Base-by-base conservation (phyloP, 2,113 vertebrate genomes). In the Saccopteryx bilineata region DNA sequence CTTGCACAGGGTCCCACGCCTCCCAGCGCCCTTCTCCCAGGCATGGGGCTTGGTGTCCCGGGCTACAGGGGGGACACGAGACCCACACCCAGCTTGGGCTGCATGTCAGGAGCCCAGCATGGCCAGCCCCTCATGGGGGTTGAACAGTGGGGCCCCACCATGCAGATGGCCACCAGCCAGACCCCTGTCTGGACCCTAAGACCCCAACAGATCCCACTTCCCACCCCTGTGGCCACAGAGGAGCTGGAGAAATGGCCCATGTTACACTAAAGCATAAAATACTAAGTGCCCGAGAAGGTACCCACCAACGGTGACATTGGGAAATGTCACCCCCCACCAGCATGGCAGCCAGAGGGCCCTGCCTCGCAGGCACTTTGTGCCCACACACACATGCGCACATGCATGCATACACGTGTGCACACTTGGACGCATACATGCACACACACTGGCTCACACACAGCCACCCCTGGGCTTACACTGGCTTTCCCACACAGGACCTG, bases 101-200 rank as follows among this genome's bases (percentile, higher is more conserved):
- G n/a, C 1, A 0, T 2, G 52, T 24, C 76, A 12, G 39, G 65
- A 4, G 89, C 76, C 28, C 76, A 0, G 9, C 28, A 5, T 1
- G 1, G 39, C 68, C 9, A 0, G 9, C 28, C 56, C 56, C 0
- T 0, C 6, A 4, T 0, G 3, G 63, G 46, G 63, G 26, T 33
- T 17, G 52, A 15, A 54, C 28, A 4, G 28, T 13, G 54, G 39
- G 65, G 39, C 2, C 23, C 14, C 46, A 9, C 1, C 0, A 13
- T 7, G 58, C 56, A 7, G 1, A 1, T 13, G 39, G 61, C 46
- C 10, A 4, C 56, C 0, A 0, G 54, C 17, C 63, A 80, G 50
- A 71, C 13, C 19, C 63, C 52, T 9, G 1, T 15, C 52, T 0
- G 0, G 52, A 13, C 50, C 33, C 0, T 23, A 11, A 10, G 31